These are phyloP conservation scores for Ptilodon capucinus DNA, from an alignment of 2,888 invertebrate genomes.

Conservation along the genomic window DNA sequence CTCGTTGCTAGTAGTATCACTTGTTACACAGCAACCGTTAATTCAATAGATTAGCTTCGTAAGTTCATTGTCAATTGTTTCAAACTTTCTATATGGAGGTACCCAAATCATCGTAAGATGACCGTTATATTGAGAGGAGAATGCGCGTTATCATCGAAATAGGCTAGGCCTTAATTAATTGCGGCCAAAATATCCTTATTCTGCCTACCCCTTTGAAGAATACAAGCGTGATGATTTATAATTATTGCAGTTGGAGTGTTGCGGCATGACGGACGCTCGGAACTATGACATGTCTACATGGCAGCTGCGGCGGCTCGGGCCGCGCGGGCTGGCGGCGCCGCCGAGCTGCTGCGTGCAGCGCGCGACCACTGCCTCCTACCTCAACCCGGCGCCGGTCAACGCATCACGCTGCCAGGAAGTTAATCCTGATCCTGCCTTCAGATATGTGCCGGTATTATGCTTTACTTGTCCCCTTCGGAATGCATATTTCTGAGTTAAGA, in stretches of 20 bases:
- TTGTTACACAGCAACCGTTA: too few species aligned
- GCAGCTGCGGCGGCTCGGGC: constrained; percentile 89
- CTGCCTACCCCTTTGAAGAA: neutral
- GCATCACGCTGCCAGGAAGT: constrained; percentile 87
- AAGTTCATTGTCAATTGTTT: too few species aligned
- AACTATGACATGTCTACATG: constrained; percentile 92
- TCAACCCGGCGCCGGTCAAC: constrained; percentile 90
- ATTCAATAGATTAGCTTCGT: too few species aligned
- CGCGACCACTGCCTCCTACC: constrained; percentile 81
- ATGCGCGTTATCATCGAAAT: too few species aligned
- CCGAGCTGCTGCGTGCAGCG: constrained; percentile 88
- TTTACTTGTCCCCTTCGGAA: too few species aligned
- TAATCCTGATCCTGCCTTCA: constrained; percentile 79
- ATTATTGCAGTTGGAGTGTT: constrained; percentile 87
- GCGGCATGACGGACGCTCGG: constrained; percentile 89
- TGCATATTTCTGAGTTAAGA: too few species aligned
- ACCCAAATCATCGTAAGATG: too few species aligned
- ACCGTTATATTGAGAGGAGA: too few species aligned
- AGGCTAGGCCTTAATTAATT: too few species aligned
- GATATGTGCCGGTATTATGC: constrained; percentile 80
- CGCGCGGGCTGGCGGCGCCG: constrained; percentile 86
- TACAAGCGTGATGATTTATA: neutral
- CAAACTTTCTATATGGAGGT: too few species aligned
- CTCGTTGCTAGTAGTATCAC: too few species aligned
- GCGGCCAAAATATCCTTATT: too few species aligned